These are phyloP conservation scores for Ennomos quercinarius DNA, from an alignment of 2,888 invertebrate genomes.

Conservation along the genomic window DNA sequence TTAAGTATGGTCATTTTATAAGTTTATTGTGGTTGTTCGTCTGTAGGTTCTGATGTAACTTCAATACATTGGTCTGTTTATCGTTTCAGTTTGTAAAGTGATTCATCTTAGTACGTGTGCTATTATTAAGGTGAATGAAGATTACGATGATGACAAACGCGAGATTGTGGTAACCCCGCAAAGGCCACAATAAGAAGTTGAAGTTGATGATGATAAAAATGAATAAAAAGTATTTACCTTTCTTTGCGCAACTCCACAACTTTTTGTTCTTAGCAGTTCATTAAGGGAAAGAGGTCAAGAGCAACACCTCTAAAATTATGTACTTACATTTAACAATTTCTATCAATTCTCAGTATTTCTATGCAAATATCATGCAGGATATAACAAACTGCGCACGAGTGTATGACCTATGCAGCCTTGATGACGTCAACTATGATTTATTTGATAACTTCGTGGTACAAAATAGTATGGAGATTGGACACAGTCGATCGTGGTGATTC, in stretches of 20 bases:
- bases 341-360: slow-evolving; percentile 44
- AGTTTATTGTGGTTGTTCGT: not conserved
- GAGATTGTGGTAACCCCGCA: too few relatives aligned
- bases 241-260: too few relatives aligned
- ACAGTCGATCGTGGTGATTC: not conserved
- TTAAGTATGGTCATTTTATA: slow-evolving; percentile 1
- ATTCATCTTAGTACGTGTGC: too few relatives aligned
- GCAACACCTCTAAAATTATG: slow-evolving; percentile 3
- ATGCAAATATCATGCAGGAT: slow-evolving; percentile 55
- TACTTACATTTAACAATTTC: slow-evolving; percentile 15
- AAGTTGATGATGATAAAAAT: too few relatives aligned
- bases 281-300: slow-evolving; percentile 6
- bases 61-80: too few relatives aligned
- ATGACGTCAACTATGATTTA: slow-evolving; percentile 57
- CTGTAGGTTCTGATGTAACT: slow-evolving; percentile 4
- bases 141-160: too few relatives aligned
- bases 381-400: slow-evolving; percentile 59
- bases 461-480: not conserved
- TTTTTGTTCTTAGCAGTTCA: not conserved
- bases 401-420: slow-evolving; percentile 59
- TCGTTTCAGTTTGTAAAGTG: too few relatives aligned
- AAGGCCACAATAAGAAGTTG: too few relatives aligned
- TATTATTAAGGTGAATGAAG: too few relatives aligned
- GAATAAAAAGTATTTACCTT: too few relatives aligned
- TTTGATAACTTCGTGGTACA: slow-evolving; percentile 9